Evolutionary conservation across 2,888 invertebrate genomes (phyloP), one percentile per base, ranked within the genome.

Genomic region (Yponomeuta malinellus): DNA sequence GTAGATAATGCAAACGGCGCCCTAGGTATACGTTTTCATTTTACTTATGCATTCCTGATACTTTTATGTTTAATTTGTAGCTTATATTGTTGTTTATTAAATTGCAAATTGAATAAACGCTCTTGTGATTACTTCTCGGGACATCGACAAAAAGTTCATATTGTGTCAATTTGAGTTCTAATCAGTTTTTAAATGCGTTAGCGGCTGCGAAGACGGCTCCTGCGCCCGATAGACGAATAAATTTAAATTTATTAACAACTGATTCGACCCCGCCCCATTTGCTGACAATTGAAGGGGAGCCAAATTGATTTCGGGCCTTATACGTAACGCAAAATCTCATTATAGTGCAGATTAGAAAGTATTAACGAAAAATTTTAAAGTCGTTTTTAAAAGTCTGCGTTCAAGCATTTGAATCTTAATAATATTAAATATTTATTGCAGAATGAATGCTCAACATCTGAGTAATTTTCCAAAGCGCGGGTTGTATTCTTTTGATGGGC

Each of bases 101-200:
- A 78, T 81, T 81, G 81, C 80, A 89, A 89, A 91, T 90, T 88
- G 84, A 87, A 90, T 90, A 88, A 89, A 88, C 84, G 82, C 79
- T 83, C 83, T 86, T 85, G 83, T 85, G 84, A 90, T 89, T 88
- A 89, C 83, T 79, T 77, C 75, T 74, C 79, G 79, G 74, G 77
- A 80, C 78, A 79, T 80, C 81, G 80, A 89, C 88, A 91, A 90
- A 91, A 91, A 92, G 86, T 90, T 90, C 89, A 86, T 90, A 90
- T 89, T 91, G 90, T 92, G 90, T 90, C 92, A 92, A 91, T 92
- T 88, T 87, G 87, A 91, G 85, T 90, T 90, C 87, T 92, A 92
- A 92, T 90, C 90, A 90, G 90, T 92, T 92, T 92, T 90, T 90
- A 91, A 92, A 90, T 86, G 81, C 89, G 89, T 92, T 92, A 91